Conservation (phyloP, 2,797 vertebrate species). For the Pseudotriccus pelzelni region DNA sequence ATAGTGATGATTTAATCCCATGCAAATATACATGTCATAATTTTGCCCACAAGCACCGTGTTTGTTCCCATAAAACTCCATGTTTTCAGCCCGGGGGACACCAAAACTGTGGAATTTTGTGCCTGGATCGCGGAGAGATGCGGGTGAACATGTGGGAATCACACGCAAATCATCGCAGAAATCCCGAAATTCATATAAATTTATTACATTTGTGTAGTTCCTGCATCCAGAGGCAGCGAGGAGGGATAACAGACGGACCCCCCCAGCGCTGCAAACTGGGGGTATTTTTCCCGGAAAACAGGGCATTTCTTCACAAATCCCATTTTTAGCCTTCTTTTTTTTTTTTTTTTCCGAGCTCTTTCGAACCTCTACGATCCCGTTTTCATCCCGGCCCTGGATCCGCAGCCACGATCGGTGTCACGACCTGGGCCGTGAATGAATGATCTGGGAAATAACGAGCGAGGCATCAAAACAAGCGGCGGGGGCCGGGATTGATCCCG, state of each 20-base stretch:
- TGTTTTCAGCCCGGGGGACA: background rate
- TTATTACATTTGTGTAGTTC: rapidly evolving
- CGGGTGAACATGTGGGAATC: background rate
- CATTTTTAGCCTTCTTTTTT: background rate
- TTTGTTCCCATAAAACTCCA: background rate
- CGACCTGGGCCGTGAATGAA: rapidly evolving
- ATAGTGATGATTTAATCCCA: background rate
- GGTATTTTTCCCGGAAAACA: rapidly evolving
- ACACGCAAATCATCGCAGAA: background rate
- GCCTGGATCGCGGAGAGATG: background rate
- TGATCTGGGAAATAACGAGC: rapidly evolving
- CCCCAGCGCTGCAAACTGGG: background rate
- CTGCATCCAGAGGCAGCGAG: background rate
- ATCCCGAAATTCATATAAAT: background rate
- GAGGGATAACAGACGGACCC: background rate
- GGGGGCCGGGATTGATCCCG: background rate
- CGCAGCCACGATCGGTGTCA: background rate
- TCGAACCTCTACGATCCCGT: too few species aligned
- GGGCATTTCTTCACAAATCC: background rate
- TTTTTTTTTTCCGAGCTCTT: too few species aligned
- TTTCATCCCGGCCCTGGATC: rapidly evolving
- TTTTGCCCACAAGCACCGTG: rapidly evolving
- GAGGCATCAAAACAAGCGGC: background rate
- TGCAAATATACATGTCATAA: background rate
- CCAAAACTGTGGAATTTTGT: background rate